phyloP scores from a whole-genome alignment of 2,888 invertebrate genomes.

The Hemaris fuciformis region DNA sequence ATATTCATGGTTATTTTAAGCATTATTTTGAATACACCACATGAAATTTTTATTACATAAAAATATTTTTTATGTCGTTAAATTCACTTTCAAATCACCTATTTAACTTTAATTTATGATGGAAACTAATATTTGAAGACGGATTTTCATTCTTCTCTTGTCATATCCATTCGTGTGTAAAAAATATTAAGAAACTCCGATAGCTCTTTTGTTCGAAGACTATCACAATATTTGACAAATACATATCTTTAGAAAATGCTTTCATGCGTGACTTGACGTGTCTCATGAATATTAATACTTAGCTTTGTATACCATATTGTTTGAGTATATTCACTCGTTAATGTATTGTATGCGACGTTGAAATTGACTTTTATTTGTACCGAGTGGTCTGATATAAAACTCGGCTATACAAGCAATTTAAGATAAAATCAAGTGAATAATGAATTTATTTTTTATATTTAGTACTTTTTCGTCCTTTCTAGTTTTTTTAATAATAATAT shows the following conservation, averaged over 20 bases:
- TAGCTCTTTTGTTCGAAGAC: neutral
- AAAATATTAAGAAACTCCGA: neutral
- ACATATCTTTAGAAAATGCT: neutral
- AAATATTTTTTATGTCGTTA: too few relatives aligned
- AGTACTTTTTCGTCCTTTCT: too few relatives aligned
- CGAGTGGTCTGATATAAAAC: neutral
- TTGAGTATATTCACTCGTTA: neutral
- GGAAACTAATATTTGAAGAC: neutral
- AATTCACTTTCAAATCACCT: too few relatives aligned
- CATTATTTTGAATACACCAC: too few relatives aligned
- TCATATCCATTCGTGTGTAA: neutral
- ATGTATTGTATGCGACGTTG: neutral
- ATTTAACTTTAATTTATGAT: neutral
- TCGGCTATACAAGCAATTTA: neutral
- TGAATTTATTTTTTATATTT: too few relatives aligned
- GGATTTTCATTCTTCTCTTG: neutral
- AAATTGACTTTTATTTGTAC: neutral
- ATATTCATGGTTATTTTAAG: neutral
- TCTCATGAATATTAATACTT: neutral
- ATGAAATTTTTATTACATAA: too few relatives aligned
- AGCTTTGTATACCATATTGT: neutral
- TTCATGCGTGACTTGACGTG: neutral
- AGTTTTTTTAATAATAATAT: too few relatives aligned
- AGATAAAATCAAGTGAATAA: too few relatives aligned
- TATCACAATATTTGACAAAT: neutral